These are phyloP conservation scores for Setophaga petechia DNA, from an alignment of 2,113 vertebrate genomes.

Conservation along the genomic window DNA sequence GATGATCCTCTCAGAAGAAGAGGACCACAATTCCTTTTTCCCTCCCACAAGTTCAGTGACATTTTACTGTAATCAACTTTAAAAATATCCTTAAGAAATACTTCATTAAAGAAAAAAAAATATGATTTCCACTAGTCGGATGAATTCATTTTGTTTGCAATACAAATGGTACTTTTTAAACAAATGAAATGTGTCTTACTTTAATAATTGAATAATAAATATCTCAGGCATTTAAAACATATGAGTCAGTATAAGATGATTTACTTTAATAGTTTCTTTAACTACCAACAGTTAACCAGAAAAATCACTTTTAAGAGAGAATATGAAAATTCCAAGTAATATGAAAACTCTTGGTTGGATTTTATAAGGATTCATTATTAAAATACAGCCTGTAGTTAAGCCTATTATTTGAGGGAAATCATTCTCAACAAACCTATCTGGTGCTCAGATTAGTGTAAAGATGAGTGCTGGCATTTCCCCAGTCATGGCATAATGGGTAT, in stretches of 20 bases:
- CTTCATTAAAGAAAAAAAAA: not conserved
- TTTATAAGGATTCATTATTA: constrained; percentile 40
- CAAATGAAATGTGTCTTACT: not conserved
- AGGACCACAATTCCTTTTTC: not conserved
- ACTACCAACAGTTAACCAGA: not conserved
- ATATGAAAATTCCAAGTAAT: not conserved
- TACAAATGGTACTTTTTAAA: not conserved
- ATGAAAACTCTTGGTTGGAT: not conserved
- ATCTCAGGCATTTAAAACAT: not conserved
- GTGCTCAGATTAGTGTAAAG: not conserved
- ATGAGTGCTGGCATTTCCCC: not conserved
- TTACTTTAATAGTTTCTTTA: constrained; percentile 4
- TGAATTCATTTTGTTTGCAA: not conserved
- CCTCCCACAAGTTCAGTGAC: not conserved
- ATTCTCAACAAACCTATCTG: constrained; percentile 15
- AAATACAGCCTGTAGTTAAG: constrained; percentile 26
- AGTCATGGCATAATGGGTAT: not conserved
- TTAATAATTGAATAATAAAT: constrained; percentile 12
- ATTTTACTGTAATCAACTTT: not conserved
- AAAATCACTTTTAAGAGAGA: not conserved
- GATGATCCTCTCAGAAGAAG: not conserved
- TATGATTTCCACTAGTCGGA: not conserved
- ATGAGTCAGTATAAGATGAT: not conserved
- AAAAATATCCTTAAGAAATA: not conserved
- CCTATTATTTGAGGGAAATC: constrained; percentile 37